Evolutionary conservation across 2,888 invertebrate genomes (phyloP).

Genomic region (Ernsta delagoae): DNA sequence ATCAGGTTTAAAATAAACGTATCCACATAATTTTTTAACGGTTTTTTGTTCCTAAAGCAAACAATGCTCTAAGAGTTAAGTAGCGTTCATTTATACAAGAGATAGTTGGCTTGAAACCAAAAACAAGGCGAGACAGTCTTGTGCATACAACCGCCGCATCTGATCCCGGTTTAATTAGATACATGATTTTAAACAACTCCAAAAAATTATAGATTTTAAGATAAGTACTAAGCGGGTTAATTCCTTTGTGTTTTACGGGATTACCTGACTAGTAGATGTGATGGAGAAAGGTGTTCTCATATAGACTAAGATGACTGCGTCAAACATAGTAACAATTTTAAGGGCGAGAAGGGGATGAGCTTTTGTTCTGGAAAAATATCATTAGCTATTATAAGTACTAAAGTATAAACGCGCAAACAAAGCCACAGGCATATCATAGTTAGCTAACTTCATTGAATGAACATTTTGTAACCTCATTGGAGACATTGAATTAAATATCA

Average conservation of each 20-base stretch:
- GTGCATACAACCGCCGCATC: background rate
- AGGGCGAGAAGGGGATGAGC: no score
- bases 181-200: background rate
- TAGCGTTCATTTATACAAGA: slow-evolving; percentile 10
- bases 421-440: no score
- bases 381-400: no score
- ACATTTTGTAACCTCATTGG: background rate
- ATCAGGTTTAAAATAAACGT: background rate
- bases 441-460: no score
- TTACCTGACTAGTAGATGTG: no score
- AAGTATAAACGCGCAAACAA: no score
- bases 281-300: no score
- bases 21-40: background rate
- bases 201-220: background rate
- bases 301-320: no score
- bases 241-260: no score
- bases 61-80: background rate
- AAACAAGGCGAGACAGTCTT: slow-evolving; percentile 2
- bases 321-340: no score
- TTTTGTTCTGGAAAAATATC: no score
- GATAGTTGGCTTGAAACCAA: slow-evolving; percentile 13
- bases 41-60: background rate
- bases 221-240: no score
- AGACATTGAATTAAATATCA: background rate
- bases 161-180: slow-evolving; percentile 42